phyloP scores from a whole-genome alignment of 2,797 vertebrate genomes.

The Poeciliopsis paucimaculata region DNA sequence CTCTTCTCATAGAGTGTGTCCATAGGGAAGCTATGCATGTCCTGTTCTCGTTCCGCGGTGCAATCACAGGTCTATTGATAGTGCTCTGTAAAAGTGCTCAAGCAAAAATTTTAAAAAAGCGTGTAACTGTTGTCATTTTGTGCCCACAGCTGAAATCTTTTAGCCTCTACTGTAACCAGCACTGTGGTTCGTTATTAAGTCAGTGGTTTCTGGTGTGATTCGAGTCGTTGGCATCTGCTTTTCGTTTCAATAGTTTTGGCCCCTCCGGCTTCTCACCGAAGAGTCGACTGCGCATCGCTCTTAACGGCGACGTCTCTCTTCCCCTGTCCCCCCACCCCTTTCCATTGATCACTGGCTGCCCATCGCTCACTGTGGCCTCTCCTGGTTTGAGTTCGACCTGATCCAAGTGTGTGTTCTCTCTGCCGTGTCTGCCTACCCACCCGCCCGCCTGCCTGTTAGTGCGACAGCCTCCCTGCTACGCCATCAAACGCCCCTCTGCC shows the following conservation, averaged over 20 bases:
- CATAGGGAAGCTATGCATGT: conserved; percentile 88
- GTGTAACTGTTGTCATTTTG: conserved; percentile 82
- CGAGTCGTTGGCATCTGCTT: conserved; percentile 80
- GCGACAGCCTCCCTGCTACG: conserved; percentile 67
- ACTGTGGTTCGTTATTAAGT: conserved; percentile 83
- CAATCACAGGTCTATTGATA: conserved; percentile 79
- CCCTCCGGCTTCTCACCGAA: conserved; percentile 64
- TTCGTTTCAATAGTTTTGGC: conserved; percentile 73
- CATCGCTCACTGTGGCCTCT: conserved; percentile 40
- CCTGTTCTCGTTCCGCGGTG: conserved; percentile 78
- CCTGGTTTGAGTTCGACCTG: conserved; percentile 35
- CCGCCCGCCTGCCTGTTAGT: conserved; percentile 73
- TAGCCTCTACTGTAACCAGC: conserved; percentile 83
- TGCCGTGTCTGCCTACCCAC: conserved; percentile 51
- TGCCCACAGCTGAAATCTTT: conserved; percentile 83
- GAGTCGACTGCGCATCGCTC: conserved; percentile 69
- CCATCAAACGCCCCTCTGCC: conserved; percentile 67
- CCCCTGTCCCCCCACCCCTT: not conserved
- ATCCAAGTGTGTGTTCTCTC: conserved; percentile 41
- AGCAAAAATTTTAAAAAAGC: conserved; percentile 79
- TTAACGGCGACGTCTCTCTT: conserved; percentile 39
- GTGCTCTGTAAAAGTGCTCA: conserved; percentile 84
- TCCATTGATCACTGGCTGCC: conserved; percentile 54
- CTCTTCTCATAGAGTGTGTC: conserved; percentile 80
- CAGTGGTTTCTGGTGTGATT: conserved; percentile 83